Evolutionary conservation across 2,888 invertebrate genomes (phyloP).

Genomic region (Leptinotarsa peninsularis): DNA sequence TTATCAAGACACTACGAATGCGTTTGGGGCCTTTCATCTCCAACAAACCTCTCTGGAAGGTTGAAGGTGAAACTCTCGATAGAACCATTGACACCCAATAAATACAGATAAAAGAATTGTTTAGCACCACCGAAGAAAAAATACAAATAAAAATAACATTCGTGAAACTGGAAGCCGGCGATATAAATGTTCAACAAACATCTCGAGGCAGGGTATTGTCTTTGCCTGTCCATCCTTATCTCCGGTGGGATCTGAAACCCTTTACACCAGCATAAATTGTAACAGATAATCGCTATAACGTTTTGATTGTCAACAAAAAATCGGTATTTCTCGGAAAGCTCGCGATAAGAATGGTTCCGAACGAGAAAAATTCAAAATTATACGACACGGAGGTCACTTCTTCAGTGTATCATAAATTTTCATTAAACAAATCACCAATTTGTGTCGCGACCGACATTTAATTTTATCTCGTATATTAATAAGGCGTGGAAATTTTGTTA

Average conservation of each 20-base stretch:
- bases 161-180: constrained; percentile 46
- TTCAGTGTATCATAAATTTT: constrained; percentile 36
- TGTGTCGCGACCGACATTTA: constrained; percentile 23
- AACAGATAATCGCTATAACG: constrained; percentile 47
- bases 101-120: constrained; percentile 50
- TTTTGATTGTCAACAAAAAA: constrained; percentile 49
- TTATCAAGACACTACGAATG: not conserved
- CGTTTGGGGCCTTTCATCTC: too few relatives aligned
- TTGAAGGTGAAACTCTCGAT: constrained; percentile 17
- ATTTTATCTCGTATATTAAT: constrained; percentile 31
- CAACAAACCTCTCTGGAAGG: not conserved
- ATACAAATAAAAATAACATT: constrained; percentile 40
- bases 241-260: constrained; percentile 46
- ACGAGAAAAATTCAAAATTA: constrained; percentile 29
- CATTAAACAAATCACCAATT: constrained; percentile 37
- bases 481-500: constrained; percentile 26
- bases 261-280: constrained; percentile 50
- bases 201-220: constrained; percentile 49
- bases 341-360: constrained; percentile 12
- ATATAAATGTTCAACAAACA: constrained; percentile 45
- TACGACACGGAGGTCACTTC: constrained; percentile 2
- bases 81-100: constrained; percentile 42
- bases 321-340: constrained; percentile 23
- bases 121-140: constrained; percentile 43
- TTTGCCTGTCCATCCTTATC: constrained; percentile 50